phyloP scores from a whole-genome alignment of 2,888 invertebrate genomes.

The Carcina quercana region DNA sequence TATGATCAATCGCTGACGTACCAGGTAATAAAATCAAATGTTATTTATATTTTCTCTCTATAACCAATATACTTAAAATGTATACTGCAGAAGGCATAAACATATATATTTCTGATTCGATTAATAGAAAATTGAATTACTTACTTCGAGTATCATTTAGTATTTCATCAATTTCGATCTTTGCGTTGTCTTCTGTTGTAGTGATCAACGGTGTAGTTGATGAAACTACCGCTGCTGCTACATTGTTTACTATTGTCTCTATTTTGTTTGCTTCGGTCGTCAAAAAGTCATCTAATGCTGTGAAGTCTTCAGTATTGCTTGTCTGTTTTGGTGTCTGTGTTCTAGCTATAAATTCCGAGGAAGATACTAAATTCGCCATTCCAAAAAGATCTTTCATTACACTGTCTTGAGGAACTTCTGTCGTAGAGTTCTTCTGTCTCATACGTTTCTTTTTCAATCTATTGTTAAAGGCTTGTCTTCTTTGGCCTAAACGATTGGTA shows the following conservation, averaged over 20 bases:
- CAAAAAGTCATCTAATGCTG: conserved; percentile 36
- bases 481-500: conserved; percentile 35
- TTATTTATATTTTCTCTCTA: no score
- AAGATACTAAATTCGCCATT: conserved; percentile 50
- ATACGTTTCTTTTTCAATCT: conserved; percentile 51
- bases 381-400: conserved; percentile 44
- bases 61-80: no score
- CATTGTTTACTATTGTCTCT: conserved; percentile 23
- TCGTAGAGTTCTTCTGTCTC: conserved; percentile 44
- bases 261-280: conserved; percentile 34
- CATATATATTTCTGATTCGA: no score
- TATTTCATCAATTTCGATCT: conserved; percentile 79
- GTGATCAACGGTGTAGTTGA: conserved; percentile 21
- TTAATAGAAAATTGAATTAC: no score
- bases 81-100: no score
- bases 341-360: conserved; percentile 55
- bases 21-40: no score
- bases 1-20: no score
- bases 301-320: conserved; percentile 35
- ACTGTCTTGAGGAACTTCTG: conserved; percentile 50
- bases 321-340: conserved; percentile 35
- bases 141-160: conserved; percentile 74
- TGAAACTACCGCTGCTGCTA: conserved; percentile 19
- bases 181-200: conserved; percentile 62
- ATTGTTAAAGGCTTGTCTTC: conserved; percentile 48